Evolutionary conservation across 2,113 vertebrate species (phyloP), one percentile per base, ranked within the genome.

Genomic region (Pseudopodoces humilis): DNA sequence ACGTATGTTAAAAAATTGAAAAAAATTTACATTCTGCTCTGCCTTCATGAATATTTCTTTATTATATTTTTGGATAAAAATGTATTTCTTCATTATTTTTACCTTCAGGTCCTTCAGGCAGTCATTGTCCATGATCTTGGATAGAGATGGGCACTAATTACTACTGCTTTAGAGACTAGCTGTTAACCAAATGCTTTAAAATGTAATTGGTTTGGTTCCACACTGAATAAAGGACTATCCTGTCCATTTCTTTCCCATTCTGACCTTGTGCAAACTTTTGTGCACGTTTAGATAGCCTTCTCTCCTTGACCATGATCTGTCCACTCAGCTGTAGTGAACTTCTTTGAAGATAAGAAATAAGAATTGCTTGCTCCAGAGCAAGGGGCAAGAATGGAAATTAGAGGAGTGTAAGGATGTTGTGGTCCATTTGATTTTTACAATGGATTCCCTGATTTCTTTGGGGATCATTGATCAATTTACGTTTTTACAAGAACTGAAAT

Each of bases 401-500:
- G 71, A 91, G 27, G 33, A 91, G 74, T 62, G 18, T 55, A 55
- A 91, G 84, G 67, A 59, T 88, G 55, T 55, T 95, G 90, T 67
- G 74, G 93, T 87, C 50, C 27, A 31, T 88, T 91, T 86, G 50
- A 92, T 83, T 91, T 80, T 90, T 88, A 68, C 64, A 83, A 88
- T 52, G 20, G 30, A 87, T 58, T 83, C 47, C 75, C 39, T 86
- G 87, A 94, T 95, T 92, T 94, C 67, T 95, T 83, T 85, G 39
- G 35, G 37, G 30, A 22, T 72, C 55, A 83, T 91, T 95, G 63
- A 43, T 62, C 75, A 88, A 37, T 95, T 93, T 91, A 69, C 83
- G 71, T 67, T 91, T 95, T 92, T 88, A 86, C 43, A 90, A 60
- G 87, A 91, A 55, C 75, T n/a, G 67, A 88, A 96, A 95, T 95